These are phyloP conservation scores for Dendroctonus ponderosae DNA, from an alignment of 1,140 invertebrate genomes.

Conservation along the genomic window DNA sequence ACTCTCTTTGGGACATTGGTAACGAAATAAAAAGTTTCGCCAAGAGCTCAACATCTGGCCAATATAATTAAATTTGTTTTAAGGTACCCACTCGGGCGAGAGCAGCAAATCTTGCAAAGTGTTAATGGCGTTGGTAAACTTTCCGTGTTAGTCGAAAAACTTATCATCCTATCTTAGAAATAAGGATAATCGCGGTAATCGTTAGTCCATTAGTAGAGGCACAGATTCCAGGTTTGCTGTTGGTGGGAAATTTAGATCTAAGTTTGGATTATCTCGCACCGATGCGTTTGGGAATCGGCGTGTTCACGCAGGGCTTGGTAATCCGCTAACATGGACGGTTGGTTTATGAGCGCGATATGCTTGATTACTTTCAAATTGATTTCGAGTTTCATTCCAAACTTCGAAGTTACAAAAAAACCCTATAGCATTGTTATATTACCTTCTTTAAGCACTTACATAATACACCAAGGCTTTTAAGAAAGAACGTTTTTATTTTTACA, in stretches of 20 bases:
- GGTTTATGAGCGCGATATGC: slow-evolving; percentile 14
- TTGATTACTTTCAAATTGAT: slow-evolving; percentile 27
- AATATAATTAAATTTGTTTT: slow-evolving; percentile 24
- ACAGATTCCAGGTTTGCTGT: slow-evolving; percentile 36
- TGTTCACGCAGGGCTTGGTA: slow-evolving; percentile 28
- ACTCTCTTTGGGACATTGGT: not conserved
- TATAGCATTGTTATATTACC: too few species aligned
- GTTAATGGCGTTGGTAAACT: slow-evolving; percentile 26
- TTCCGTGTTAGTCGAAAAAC: slow-evolving; percentile 38
- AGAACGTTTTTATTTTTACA: too few species aligned
- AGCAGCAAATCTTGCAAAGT: slow-evolving; percentile 16
- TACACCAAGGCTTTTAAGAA: too few species aligned
- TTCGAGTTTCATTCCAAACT: too few species aligned
- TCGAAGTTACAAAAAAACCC: too few species aligned
- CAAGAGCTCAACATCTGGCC: slow-evolving; percentile 8
- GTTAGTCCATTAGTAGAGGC: slow-evolving; percentile 45
- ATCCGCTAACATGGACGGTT: slow-evolving; percentile 29
- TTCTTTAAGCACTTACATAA: too few species aligned
- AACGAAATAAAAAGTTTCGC: slow-evolving; percentile 18
- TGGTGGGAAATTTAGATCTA: slow-evolving; percentile 32
- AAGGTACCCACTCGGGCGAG: slow-evolving; percentile 10
- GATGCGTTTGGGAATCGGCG: slow-evolving; percentile 36
- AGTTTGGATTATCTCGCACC: slow-evolving; percentile 44
- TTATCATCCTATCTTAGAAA: slow-evolving; percentile 42
- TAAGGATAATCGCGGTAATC: slow-evolving; percentile 43